Base-by-base conservation (phyloP, 2,888 invertebrate genomes). In the Stenchaetothrips biformis region DNA sequence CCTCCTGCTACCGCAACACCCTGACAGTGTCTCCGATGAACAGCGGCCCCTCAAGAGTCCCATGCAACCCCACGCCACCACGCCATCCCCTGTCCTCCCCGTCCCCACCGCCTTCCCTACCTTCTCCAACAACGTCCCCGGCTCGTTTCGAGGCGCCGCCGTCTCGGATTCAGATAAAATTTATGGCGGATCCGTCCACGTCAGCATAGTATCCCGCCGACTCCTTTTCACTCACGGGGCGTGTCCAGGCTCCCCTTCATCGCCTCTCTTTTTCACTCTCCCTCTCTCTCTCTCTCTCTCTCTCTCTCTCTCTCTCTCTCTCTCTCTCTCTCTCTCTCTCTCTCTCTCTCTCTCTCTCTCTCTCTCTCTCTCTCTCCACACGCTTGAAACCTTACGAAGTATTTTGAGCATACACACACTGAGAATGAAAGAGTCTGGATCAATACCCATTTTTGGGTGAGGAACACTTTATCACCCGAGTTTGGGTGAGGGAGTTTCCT, bases 101-200 rank as follows among this genome's bases (percentile, higher is more conserved):
- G n/a, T 2, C 53, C 53, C 53, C 53, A 11, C n/a, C 37, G 2
- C 37, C 4, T 37, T 37, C 37, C 59, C 13, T 59, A 9, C 59
- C 59, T 18, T 9, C 13, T 18, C 37, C 2, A 37, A 37, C 37
- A 37, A 9, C 53, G 49, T 9, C 49, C 13, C 53, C 53, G 53
- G 13, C 53, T 9, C 53, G 16, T 9, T 16, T 7, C 13, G 6
- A 53, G 13, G 53, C 53, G 53, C 53, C 67, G 21, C 21, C 67
- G 21, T 21, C 21, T 67, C 21, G 67, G 67, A 67, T 67, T 67
- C 67, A 67, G 67, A 67, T 67, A 67, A 67, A 67, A 67, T 67
- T 67, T 67, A 67, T 67, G 67, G 21, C 67, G n/a, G 21, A 67
- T 67, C 67, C 67, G n/a, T 67, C 67, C 67, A 21, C 67, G 67